phyloP scores from a whole-genome alignment of 2,113 vertebrate species.

The Rhinoderma darwinii region DNA sequence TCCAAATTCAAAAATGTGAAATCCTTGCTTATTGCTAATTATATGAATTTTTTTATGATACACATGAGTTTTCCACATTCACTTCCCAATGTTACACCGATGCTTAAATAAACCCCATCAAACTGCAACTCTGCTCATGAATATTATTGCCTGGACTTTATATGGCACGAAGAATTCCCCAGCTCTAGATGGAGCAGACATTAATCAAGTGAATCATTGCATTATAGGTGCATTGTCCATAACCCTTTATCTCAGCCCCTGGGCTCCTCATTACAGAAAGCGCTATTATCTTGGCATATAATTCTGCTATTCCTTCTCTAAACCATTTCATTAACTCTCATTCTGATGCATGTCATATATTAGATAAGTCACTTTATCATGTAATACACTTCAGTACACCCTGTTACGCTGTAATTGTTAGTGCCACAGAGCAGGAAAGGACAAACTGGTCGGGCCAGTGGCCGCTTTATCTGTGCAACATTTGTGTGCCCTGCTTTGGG shows the following conservation, averaged over 20 bases:
- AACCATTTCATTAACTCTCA: constrained; percentile 61
- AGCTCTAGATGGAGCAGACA: constrained; percentile 48
- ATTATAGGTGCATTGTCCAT: constrained; percentile 61
- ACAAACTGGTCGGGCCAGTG: constrained; percentile 23
- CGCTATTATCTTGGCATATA: constrained; percentile 59
- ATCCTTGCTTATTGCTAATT: constrained; percentile 4
- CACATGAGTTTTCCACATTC: background rate
- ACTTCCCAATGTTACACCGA: constrained; percentile 38
- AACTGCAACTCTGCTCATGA: constrained; percentile 43
- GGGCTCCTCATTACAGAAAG: constrained; percentile 60
- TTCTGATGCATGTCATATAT: constrained; percentile 61
- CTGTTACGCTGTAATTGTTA: constrained; percentile 43
- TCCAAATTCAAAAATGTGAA: background rate
- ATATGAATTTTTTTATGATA: background rate
- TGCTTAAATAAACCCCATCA: constrained; percentile 51
- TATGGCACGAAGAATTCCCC: constrained; percentile 42
- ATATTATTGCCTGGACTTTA: constrained; percentile 55
- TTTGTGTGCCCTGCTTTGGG: background rate
- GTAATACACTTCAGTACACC: constrained; percentile 60
- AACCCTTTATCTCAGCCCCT: constrained; percentile 60
- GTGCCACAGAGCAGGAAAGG: constrained; percentile 18
- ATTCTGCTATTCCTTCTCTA: constrained; percentile 60
- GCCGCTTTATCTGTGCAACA: constrained; percentile 8
- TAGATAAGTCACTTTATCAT: constrained; percentile 61
- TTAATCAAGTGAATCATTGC: constrained; percentile 61